Conservation (phyloP, 2,888 invertebrate species). For the Sesia bembeciformis region DNA sequence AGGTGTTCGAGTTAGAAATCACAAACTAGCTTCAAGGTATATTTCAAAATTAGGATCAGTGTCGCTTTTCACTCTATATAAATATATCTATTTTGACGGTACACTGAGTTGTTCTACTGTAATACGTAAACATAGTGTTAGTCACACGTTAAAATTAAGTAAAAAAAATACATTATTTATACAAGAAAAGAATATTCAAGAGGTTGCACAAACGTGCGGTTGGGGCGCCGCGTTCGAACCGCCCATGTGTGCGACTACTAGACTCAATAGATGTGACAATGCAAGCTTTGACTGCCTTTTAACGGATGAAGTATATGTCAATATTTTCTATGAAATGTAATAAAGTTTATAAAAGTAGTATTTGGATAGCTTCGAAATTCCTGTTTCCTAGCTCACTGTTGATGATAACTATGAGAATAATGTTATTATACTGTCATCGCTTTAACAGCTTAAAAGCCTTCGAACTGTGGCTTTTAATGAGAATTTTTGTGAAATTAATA, state of each 20-base stretch:
- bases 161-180: slow-evolving; percentile 55
- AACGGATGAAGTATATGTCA: slow-evolving; percentile 49
- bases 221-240: slow-evolving; percentile 3
- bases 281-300: slow-evolving; percentile 62
- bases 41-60: slow-evolving; percentile 62
- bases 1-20: slow-evolving; percentile 53
- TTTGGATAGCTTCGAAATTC: slow-evolving; percentile 63
- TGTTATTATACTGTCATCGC: slow-evolving; percentile 45
- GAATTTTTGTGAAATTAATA: slow-evolving; percentile 74
- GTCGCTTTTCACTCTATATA: slow-evolving; percentile 59
- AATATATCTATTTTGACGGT: slow-evolving; percentile 31
- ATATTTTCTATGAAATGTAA: slow-evolving; percentile 65
- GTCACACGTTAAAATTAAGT: slow-evolving; percentile 61
- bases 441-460: slow-evolving; percentile 73
- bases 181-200: slow-evolving; percentile 31
- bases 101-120: slow-evolving; percentile 60
- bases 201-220: slow-evolving; percentile 7
- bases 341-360: slow-evolving; percentile 51
- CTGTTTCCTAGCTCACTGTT: slow-evolving; percentile 56
- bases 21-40: slow-evolving; percentile 66
- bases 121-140: slow-evolving; percentile 69
- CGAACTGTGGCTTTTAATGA: slow-evolving; percentile 71
- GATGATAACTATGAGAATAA: slow-evolving; percentile 31
- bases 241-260: slow-evolving; percentile 10
- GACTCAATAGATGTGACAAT: slow-evolving; percentile 44